Conservation (phyloP, 2,797 vertebrate genomes). For the Lepidocolaptes lacrymiger region DNA sequence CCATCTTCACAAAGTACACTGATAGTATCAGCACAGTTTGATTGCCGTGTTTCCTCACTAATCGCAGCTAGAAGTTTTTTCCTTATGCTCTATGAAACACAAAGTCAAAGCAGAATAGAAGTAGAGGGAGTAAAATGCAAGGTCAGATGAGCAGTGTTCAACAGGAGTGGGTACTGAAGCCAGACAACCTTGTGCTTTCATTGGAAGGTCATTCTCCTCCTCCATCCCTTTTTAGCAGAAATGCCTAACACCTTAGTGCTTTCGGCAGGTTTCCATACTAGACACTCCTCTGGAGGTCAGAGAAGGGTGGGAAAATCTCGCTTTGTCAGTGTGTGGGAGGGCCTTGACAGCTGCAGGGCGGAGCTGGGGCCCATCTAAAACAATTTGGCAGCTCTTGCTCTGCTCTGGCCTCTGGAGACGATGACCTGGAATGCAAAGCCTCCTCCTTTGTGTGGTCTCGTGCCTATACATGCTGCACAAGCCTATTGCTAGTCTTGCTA, state of each 20-base stretch:
- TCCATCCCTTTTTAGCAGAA: neutral
- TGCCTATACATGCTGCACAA: neutral
- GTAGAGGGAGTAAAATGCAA: constrained; percentile 1
- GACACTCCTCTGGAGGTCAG: constrained; percentile 21
- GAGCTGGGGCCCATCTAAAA: constrained; percentile 29
- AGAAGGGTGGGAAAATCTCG: constrained; percentile 45
- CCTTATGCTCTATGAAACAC: neutral
- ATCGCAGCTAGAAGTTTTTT: neutral
- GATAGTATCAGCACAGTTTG: neutral
- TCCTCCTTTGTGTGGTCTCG: constrained; percentile 58
- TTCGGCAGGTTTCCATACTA: constrained; percentile 9
- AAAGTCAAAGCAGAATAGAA: constrained; percentile 2
- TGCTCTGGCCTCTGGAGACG: constrained; percentile 41
- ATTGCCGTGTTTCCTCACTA: neutral
- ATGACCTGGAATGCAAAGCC: constrained; percentile 42
- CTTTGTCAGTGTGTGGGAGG: constrained; percentile 19
- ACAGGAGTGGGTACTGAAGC: neutral
- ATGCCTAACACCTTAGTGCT: constrained; percentile 7
- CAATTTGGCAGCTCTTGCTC: constrained; percentile 38
- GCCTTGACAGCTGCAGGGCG: constrained; percentile 47
- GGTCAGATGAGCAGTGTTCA: neutral
- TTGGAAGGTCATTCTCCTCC: constrained; percentile 17
- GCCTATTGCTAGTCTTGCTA: neutral
- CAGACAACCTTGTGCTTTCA: constrained; percentile 10
- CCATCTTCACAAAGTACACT: neutral